These are phyloP conservation scores for Hydropotes inermis DNA, from an alignment of 2,113 vertebrate genomes.

Conservation along the genomic window DNA sequence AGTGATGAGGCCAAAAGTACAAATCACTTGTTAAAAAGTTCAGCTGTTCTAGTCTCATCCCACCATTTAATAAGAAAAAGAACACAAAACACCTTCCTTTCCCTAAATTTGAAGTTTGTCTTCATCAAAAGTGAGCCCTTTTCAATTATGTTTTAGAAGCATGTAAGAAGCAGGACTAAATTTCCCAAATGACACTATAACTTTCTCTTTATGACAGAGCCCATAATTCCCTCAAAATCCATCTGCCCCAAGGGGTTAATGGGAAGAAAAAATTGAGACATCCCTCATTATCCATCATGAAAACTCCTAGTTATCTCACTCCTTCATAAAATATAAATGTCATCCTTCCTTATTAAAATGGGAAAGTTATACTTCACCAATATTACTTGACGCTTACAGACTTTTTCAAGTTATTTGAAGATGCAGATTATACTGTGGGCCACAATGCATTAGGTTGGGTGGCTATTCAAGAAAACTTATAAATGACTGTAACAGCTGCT, in stretches of 20 bases:
- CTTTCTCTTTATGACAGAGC: neutral
- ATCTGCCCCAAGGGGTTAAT: neutral
- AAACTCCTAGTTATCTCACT: neutral
- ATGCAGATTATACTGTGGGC: neutral
- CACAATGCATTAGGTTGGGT: neutral
- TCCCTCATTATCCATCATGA: neutral
- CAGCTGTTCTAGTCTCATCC: neutral
- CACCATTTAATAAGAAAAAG: neutral
- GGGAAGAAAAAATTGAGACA: neutral
- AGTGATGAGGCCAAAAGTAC: neutral
- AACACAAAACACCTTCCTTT: neutral
- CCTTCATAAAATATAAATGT: neutral
- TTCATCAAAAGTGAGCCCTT: neutral
- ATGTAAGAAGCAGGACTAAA: neutral
- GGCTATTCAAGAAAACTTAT: neutral
- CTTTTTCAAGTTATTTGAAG: neutral
- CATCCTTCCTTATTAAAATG: neutral
- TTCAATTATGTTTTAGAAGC: neutral
- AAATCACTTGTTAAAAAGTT: neutral
- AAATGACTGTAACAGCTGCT: neutral
- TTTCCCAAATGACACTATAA: neutral
- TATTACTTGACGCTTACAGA: neutral
- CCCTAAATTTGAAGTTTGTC: neutral
- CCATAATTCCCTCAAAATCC: neutral
- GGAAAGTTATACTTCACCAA: neutral